Percentiles rank a stretch among this genome's conserved stretches.
Evolutionary conservation across 2,797 vertebrate species (phyloP).

Genomic region (Iguana delicatissima): DNA sequence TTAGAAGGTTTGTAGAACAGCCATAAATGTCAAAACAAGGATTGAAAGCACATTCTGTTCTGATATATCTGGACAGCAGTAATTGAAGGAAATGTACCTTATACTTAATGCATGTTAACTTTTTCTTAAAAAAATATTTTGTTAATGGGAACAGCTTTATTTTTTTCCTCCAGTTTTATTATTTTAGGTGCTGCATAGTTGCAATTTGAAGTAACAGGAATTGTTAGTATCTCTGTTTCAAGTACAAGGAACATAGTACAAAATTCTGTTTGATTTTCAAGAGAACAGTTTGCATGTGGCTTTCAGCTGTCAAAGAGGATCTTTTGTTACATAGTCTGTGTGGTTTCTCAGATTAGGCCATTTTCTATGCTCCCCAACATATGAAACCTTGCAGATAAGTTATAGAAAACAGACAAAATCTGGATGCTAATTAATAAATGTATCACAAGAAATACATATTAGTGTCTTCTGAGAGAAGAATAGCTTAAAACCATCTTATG

Average conservation of each 20-base stretch:
- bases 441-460: neutral
- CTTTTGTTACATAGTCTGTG: neutral
- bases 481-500: neutral
- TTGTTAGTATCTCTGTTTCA: neutral
- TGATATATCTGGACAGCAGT: neutral
- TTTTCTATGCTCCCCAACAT: neutral
- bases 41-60: neutral
- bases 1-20: conserved; percentile 44
- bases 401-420: neutral
- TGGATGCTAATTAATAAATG: neutral
- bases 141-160: neutral
- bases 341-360: neutral
- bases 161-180: neutral
- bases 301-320: neutral
- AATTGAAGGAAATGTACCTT: conserved; percentile 39
- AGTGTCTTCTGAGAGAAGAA: neutral
- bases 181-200: neutral
- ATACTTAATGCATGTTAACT: conserved; percentile 1
- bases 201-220: neutral
- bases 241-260: neutral
- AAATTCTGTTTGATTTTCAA: neutral
- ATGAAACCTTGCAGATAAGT: neutral
- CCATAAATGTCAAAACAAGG: conserved; percentile 20
- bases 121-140: neutral
- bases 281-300: neutral